Conservation (phyloP, 1,140 invertebrate genomes). For the Hylaeus anthracinus region DNA sequence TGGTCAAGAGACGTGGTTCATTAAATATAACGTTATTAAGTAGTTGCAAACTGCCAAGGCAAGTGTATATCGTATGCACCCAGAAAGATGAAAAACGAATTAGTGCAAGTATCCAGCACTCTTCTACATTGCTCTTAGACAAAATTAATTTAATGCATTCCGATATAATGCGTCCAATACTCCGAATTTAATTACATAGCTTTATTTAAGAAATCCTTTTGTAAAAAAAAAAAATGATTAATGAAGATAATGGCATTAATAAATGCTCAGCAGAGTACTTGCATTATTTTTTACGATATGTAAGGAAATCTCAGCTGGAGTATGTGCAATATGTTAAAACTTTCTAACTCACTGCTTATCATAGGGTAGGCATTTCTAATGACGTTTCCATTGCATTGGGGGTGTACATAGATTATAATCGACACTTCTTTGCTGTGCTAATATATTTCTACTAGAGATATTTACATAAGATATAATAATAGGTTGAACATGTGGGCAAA, state of each 20-base stretch:
- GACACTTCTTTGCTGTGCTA: conserved; percentile 65
- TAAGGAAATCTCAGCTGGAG: conserved; percentile 65
- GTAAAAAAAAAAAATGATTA: conserved; percentile 54
- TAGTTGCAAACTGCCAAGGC: conserved; percentile 60
- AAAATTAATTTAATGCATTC: conserved; percentile 70
- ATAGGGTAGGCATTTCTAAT: conserved; percentile 72
- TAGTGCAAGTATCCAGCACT: conserved; percentile 68
- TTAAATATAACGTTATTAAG: conserved; percentile 36
- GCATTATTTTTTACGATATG: conserved; percentile 75
- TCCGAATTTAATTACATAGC: conserved; percentile 76
- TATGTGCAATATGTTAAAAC: conserved; percentile 68
- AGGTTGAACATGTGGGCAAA: conserved; percentile 13
- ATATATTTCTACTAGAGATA: conserved; percentile 58
- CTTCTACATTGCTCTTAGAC: conserved; percentile 71
- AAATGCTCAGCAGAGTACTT: conserved; percentile 56
- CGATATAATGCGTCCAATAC: conserved; percentile 76
- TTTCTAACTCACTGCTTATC: conserved; percentile 74
- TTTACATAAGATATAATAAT: conserved; percentile 44
- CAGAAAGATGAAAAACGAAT: conserved; percentile 44
- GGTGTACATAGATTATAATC: conserved; percentile 72
- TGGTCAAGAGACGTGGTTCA: conserved; percentile 19
- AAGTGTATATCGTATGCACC: conserved; percentile 33
- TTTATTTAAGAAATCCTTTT: conserved; percentile 71
- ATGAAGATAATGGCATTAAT: conserved; percentile 47
- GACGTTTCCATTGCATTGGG: conserved; percentile 75